Percentiles rank a stretch among this genome's conserved stretches.
Evolutionary conservation across 1,140 invertebrate species (phyloP).

Genomic region (Meloidogyne floridensis): DNA sequence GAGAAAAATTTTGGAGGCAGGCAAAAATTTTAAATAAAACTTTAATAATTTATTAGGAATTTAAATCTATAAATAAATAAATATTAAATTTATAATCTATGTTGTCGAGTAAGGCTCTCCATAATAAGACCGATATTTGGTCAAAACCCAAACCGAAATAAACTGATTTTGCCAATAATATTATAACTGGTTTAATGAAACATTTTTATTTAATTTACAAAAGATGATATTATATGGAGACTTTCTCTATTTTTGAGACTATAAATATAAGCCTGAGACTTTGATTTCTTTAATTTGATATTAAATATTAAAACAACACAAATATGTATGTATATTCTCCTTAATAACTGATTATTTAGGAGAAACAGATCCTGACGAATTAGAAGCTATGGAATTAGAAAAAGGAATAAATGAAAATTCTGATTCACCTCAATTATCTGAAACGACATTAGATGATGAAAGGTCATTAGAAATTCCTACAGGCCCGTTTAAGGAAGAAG

Average conservation of each 20-base stretch:
- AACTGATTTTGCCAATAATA: too few species aligned
- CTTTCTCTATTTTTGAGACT: too few species aligned
- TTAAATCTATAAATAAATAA: neutral
- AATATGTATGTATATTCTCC: too few species aligned
- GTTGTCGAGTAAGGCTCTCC: too few species aligned
- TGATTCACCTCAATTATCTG: neutral
- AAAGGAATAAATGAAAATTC: neutral
- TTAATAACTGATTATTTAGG: too few species aligned
- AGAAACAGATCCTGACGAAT: conserved; percentile 10
- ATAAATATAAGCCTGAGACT: too few species aligned
- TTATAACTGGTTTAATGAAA: neutral
- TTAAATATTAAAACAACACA: too few species aligned
- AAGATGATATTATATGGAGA: too few species aligned
- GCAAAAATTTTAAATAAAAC: conserved; percentile 14
- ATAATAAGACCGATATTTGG: too few species aligned
- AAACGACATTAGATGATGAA: neutral
- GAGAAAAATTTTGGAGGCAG: conserved; percentile 49
- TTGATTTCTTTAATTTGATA: too few species aligned
- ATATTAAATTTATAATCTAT: too few species aligned
- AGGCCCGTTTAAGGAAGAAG: conserved; percentile 51
- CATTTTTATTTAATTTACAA: neutral
- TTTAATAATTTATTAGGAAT: neutral
- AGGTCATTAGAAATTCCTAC: conserved; percentile 7
- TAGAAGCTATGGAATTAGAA: conserved; percentile 27
- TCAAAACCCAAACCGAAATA: too few species aligned